These are phyloP conservation scores for Willisornis vidua DNA, from an alignment of 2,113 vertebrate species.

Conservation along the genomic window DNA sequence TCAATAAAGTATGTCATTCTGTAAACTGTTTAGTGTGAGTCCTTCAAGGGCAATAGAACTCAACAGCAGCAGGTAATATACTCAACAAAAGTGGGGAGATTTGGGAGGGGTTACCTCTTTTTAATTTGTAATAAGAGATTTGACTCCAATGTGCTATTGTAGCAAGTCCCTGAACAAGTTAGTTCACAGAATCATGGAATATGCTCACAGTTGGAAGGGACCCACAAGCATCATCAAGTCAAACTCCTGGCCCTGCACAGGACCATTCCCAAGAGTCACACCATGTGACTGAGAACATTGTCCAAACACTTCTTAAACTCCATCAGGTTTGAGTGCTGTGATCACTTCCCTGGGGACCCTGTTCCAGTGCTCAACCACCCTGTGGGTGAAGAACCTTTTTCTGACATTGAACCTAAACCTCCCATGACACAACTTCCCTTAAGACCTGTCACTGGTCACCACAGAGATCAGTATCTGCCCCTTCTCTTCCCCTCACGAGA, in stretches of 20 bases:
- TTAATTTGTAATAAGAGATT: background rate
- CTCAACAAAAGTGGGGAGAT: background rate
- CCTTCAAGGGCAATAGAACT: background rate
- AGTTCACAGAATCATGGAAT: background rate
- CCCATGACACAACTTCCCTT: background rate
- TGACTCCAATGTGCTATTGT: rapidly evolving
- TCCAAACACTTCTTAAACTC: background rate
- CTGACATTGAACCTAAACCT: background rate
- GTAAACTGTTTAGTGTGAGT: background rate
- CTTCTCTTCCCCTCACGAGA: background rate
- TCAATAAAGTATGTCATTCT: background rate
- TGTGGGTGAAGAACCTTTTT: background rate
- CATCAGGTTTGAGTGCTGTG: background rate
- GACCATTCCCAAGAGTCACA: background rate
- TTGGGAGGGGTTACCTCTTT: background rate
- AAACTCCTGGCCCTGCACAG: background rate
- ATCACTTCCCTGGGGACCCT: background rate
- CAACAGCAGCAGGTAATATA: background rate
- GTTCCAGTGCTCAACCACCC: no score
- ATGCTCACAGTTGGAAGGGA: background rate
- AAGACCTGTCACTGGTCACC: background rate
- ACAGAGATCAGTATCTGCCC: background rate
- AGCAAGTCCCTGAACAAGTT: background rate
- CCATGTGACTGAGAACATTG: background rate
- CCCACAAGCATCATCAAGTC: background rate